Conservation (phyloP, 2,888 invertebrate genomes). For the Psylliodes chrysocephalus region DNA sequence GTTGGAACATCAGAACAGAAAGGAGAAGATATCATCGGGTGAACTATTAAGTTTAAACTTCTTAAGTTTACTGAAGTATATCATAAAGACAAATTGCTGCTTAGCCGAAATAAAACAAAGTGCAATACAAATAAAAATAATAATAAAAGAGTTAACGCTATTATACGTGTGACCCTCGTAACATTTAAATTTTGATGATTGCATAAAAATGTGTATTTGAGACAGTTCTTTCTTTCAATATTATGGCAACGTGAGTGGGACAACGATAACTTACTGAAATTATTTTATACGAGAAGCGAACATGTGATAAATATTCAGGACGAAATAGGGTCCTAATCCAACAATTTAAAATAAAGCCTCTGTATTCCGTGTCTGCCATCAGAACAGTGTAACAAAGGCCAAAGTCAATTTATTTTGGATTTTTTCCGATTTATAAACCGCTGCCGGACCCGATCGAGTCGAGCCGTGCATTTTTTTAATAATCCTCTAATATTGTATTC, state of each 20-base stretch:
- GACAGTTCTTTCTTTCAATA: slow-evolving; percentile 1
- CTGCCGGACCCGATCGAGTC: not conserved
- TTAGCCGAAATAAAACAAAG: no score
- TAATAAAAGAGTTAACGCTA: no score
- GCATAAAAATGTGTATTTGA: no score
- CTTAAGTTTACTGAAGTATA: no score
- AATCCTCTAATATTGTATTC: slow-evolving; percentile 18
- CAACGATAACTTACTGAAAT: slow-evolving; percentile 5
- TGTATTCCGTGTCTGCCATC: slow-evolving; percentile 3
- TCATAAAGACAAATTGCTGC: no score
- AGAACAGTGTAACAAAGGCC: slow-evolving; percentile 9
- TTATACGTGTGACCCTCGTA: no score
- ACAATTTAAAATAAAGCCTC: slow-evolving; percentile 35
- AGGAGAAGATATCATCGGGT: no score
- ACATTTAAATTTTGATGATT: no score
- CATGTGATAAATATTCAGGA: slow-evolving; percentile 32
- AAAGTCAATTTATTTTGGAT: slow-evolving; percentile 17
- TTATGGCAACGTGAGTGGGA: not conserved
- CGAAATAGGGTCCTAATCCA: slow-evolving; percentile 35
- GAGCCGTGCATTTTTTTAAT: slow-evolving; percentile 8
- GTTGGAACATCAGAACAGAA: no score
- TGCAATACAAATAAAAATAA: no score
- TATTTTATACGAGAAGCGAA: slow-evolving; percentile 18
- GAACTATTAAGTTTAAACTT: no score
- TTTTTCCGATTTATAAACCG: slow-evolving; percentile 17